These are phyloP conservation scores for Xenopus petersii DNA, from an alignment of 2,797 vertebrate species.

Conservation along the genomic window DNA sequence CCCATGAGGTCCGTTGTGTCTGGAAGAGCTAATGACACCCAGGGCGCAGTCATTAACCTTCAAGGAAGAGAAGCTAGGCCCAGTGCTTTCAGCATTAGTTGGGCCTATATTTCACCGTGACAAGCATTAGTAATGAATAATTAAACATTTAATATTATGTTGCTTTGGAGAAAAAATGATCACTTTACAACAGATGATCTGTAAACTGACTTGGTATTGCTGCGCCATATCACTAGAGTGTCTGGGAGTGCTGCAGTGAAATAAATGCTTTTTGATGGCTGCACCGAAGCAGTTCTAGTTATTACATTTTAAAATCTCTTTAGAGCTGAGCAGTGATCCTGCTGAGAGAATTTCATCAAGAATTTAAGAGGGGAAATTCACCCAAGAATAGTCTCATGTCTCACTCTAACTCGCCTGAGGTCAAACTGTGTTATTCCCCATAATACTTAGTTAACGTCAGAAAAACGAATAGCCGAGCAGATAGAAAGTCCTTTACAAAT, in stretches of 20 bases:
- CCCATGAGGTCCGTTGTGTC: conserved; percentile 70
- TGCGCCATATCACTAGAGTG: conserved; percentile 67
- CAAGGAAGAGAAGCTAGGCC: conserved; percentile 73
- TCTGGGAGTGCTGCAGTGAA: conserved; percentile 64
- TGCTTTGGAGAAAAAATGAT: conserved; percentile 79
- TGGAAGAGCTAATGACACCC: conserved; percentile 78
- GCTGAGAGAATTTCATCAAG: conserved; percentile 87
- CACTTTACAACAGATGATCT: conserved; percentile 84
- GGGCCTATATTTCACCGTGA: conserved; percentile 86
- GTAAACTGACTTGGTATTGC: conserved; percentile 77
- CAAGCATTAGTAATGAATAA: conserved; percentile 95
- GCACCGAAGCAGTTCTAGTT: conserved; percentile 72
- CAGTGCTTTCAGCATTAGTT: conserved; percentile 80
- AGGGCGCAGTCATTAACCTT: conserved; percentile 83
- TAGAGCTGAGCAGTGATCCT: conserved; percentile 77
- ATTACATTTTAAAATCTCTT: conserved; percentile 78
- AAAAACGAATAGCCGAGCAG: conserved; percentile 82
- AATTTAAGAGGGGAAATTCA: conserved; percentile 87
- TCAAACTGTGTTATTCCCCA: conserved; percentile 72
- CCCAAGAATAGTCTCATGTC: conserved; percentile 70
- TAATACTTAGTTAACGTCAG: conserved; percentile 74
- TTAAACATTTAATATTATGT: conserved; percentile 94
- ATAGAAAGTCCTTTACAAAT: conserved; percentile 48
- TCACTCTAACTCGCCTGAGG: conserved; percentile 67
- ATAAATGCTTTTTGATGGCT: conserved; percentile 78